Conservation (phyloP, 2,113 vertebrate genomes). For the Dissostichus mawsoni region DNA sequence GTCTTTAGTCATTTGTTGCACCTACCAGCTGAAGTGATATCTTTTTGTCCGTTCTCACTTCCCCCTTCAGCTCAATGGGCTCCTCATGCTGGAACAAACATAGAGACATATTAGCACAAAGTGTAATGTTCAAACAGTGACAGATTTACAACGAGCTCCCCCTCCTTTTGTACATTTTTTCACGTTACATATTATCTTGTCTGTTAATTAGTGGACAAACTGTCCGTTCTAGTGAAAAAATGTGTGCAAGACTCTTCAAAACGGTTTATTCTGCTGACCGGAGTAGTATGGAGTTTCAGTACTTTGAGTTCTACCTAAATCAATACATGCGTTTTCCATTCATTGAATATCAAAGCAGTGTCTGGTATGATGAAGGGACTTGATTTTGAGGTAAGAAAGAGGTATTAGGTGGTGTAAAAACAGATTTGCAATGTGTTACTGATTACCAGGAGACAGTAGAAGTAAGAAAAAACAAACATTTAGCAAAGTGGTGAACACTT, state of each 20-base stretch:
- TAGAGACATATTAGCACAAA: slow-evolving; percentile 7
- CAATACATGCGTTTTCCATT: neutral
- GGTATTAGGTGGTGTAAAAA: neutral
- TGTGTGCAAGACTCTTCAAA: neutral
- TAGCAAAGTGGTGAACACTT: slow-evolving; percentile 23
- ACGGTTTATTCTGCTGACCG: slow-evolving; percentile 1
- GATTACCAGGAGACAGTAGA: neutral
- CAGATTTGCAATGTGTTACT: neutral
- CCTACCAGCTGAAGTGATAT: slow-evolving; percentile 85
- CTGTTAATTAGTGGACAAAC: slow-evolving; percentile 56
- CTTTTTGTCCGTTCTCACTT: slow-evolving; percentile 81
- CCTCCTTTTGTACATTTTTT: neutral
- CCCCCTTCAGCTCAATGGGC: slow-evolving; percentile 62
- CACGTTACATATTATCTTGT: slow-evolving; percentile 58
- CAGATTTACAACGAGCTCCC: neutral
- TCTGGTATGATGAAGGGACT: neutral
- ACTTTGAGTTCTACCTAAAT: neutral
- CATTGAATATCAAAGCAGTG: neutral
- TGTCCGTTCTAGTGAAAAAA: neutral
- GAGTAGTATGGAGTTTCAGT: neutral
- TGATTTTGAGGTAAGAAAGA: neutral
- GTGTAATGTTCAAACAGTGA: slow-evolving; percentile 28
- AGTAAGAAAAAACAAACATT: neutral
- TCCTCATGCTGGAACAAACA: slow-evolving; percentile 78
- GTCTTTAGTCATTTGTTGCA: slow-evolving; percentile 27